Conservation (phyloP, 2,797 vertebrate species). For the Myotis pilosus region DNA sequence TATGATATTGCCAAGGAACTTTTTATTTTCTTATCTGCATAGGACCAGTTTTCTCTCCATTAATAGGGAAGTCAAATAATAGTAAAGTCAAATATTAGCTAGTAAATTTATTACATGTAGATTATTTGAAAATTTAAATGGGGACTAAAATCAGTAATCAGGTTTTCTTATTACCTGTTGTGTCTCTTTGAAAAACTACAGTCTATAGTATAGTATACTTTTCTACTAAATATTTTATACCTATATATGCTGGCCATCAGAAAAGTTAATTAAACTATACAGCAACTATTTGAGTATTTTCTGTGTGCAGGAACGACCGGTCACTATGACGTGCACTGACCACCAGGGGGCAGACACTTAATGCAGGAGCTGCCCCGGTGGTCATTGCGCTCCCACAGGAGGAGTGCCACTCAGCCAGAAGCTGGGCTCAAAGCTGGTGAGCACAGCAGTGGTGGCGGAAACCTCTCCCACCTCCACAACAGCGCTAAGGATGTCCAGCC, state of each 20-base stretch:
- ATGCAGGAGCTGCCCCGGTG: too few species aligned
- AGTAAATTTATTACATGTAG: neutral
- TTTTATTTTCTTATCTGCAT: slow-evolving; percentile 2
- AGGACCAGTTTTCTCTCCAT: neutral
- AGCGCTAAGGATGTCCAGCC: too few species aligned
- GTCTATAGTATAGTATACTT: neutral
- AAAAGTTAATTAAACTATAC: slow-evolving; percentile 3
- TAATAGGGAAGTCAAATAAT: neutral
- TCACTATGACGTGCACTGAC: too few species aligned
- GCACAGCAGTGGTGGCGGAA: too few species aligned
- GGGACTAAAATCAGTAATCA: neutral
- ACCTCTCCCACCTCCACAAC: too few species aligned
- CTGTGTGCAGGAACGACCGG: neutral
- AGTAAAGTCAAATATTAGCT: neutral
- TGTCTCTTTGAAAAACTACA: slow-evolving; percentile 3
- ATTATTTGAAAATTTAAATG: slow-evolving; percentile 35
- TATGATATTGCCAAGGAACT: neutral
- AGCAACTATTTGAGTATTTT: slow-evolving; percentile 11
- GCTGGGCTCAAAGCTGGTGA: too few species aligned
- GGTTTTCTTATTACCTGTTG: neutral
- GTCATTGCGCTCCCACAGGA: too few species aligned
- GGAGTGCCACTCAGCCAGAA: too few species aligned
- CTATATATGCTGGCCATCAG: neutral
- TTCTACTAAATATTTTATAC: neutral
- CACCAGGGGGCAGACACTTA: too few species aligned